Base-by-base conservation (phyloP, 2,888 invertebrate species). In the Hyalella azteca region DNA sequence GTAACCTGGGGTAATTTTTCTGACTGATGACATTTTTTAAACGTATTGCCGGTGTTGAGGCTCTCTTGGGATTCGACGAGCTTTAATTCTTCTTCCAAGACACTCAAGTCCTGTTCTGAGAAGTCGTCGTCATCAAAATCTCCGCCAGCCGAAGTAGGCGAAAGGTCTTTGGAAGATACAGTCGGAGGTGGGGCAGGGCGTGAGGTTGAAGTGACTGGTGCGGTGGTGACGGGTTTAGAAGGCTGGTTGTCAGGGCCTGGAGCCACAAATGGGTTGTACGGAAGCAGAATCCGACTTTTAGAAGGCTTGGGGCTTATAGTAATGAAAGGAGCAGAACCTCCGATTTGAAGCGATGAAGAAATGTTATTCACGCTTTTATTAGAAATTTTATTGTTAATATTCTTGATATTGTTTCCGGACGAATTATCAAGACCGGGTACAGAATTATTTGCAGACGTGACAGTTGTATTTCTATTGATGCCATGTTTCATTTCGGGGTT, bases 51-150 rank as follows among this genome's bases (percentile, higher is more conserved):
- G 26, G 54, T 26, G 54, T 29, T 13, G 3, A 5, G 54, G 26
- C 54, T 39, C 36, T 11, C 66, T 66, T 66, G 66, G 3, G 39
- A 66, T 36, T 66, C 66, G 29, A 66, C 32, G 19, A 66, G 19
- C 36, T 66, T 22, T 15, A 66, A 19, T 22, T 66, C 66, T 66
- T 66, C 66, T 36, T 66, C 66, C 1, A 66, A 4, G 29, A 36
- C 66, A 36, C 66, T 66, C 66, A 66, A 36, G 19, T 66, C 66
- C n/a, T 66, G 36, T n/a, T 66, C 36, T 4, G 29, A 36, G 66
- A 66, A 66, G 66, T 29, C 66, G n/a, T 66, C 66, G 15, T 45
- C 45, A 66, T 66, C 66, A 36, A 66, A 66, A 7, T 66, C 66
- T 36, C 4, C 36, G 7, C 36, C 66, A 15, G 29, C 11, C 15